A percentile compares a stretch with the other conserved stretches of the same genome.
These are phyloP conservation scores for Daboia siamensis DNA, from an alignment of 2,113 vertebrate species.

Conservation along the genomic window DNA sequence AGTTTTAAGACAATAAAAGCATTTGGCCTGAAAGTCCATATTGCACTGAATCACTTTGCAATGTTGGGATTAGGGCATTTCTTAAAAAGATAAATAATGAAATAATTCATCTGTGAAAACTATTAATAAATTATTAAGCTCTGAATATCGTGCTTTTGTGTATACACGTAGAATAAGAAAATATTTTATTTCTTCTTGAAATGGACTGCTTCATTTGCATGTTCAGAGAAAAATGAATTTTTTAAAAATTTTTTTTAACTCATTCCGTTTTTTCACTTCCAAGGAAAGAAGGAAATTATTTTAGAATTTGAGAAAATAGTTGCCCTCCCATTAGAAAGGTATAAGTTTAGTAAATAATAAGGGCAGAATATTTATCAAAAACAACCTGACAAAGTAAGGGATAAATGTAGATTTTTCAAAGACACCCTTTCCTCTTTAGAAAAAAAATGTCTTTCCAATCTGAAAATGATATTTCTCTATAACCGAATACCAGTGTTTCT, in stretches of 20 bases:
- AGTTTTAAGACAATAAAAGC: not conserved
- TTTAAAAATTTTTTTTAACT: not conserved
- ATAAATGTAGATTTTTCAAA: not conserved
- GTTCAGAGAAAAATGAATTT: not conserved
- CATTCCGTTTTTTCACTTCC: not conserved
- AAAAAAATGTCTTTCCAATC: not conserved
- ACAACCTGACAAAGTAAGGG: not conserved
- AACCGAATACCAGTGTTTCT: not conserved
- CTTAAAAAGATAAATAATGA: not conserved
- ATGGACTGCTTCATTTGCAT: not conserved
- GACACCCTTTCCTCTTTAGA: not conserved
- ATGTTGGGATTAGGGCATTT: not conserved
- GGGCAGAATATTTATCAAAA: not conserved
- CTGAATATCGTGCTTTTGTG: not conserved
- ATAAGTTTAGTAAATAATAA: not conserved
- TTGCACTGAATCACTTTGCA: not conserved
- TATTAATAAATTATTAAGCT: not conserved
- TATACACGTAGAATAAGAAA: not conserved
- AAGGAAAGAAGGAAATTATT: not conserved
- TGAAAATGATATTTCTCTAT: not conserved
- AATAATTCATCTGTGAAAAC: not conserved
- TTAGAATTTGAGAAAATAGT: not conserved
- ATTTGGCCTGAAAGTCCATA: not conserved
- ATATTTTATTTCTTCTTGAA: not conserved
- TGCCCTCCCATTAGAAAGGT: too few relatives aligned